Evolutionary conservation across 1,140 invertebrate genomes (phyloP).

Genomic region (Nomia melanderi): DNA sequence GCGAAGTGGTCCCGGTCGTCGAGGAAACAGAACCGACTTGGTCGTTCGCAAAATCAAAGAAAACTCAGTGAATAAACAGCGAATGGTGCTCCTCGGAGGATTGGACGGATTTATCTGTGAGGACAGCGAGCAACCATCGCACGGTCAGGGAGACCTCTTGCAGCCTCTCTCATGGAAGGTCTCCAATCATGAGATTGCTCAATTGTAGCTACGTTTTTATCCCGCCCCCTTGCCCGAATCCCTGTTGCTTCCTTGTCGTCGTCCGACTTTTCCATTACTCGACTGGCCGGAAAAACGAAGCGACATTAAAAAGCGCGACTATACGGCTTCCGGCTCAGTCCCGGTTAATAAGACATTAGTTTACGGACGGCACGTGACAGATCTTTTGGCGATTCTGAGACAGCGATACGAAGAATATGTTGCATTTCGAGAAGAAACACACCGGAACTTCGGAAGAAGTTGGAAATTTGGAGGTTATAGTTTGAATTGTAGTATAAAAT

Average conservation of each 20-base stretch:
- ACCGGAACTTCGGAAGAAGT: too few relatives aligned
- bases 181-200: conserved; percentile 78
- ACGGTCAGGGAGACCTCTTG: conserved; percentile 65
- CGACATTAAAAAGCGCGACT: conserved; percentile 59
- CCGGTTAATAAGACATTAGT: background rate
- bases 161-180: conserved; percentile 59
- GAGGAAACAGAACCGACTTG: background rate
- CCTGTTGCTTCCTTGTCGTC: conserved; percentile 25
- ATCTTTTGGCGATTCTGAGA: too few relatives aligned
- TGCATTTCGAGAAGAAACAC: too few relatives aligned
- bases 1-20: background rate
- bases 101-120: conserved; percentile 60
- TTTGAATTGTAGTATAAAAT: too few relatives aligned
- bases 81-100: conserved; percentile 51
- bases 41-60: conserved; percentile 48
- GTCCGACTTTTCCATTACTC: conserved; percentile 55
- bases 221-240: conserved; percentile 4
- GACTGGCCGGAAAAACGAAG: conserved; percentile 33
- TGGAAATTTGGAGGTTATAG: too few relatives aligned
- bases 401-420: too few relatives aligned
- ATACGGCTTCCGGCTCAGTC: background rate
- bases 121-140: conserved; percentile 58
- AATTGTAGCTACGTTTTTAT: conserved; percentile 69
- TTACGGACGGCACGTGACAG: too few relatives aligned
- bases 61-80: conserved; percentile 68